These are phyloP conservation scores for Heliconius charithonia DNA, from an alignment of 2,888 invertebrate genomes.

Conservation along the genomic window DNA sequence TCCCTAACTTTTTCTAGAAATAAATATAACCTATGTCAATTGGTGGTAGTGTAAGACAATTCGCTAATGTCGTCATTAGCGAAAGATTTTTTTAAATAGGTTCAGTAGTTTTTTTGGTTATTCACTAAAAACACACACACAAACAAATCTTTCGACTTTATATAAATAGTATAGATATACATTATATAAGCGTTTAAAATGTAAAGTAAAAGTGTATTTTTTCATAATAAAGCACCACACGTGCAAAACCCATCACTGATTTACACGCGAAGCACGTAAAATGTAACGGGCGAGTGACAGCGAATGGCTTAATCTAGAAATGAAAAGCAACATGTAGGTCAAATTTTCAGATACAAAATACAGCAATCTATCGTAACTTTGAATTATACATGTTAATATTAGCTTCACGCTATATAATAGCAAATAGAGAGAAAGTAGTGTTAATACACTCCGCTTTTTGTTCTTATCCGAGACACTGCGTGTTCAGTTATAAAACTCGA, in stretches of 20 bases:
- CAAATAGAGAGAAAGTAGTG: too few species aligned
- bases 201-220: background rate
- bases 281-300: conserved; percentile 21
- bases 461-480: background rate
- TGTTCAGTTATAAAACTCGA: background rate
- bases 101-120: too few species aligned
- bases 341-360: conserved; percentile 20
- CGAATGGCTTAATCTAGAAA: conserved; percentile 24
- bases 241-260: conserved; percentile 22
- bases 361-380: background rate
- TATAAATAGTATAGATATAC: too few species aligned
- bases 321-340: conserved; percentile 26
- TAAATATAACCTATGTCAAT: too few species aligned
- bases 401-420: too few species aligned
- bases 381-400: background rate
- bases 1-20: too few species aligned
- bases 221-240: background rate
- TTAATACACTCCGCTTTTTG: background rate
- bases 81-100: too few species aligned
- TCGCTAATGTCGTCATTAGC: too few species aligned
- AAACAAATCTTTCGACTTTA: too few species aligned
- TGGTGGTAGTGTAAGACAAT: too few species aligned
- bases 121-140: too few species aligned
- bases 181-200: background rate
- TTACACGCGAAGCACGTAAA: conserved; percentile 25